A percentile compares a stretch with the other conserved stretches of the same genome.
Conservation (phyloP, 2,797 vertebrate genomes). For the Tarsius wallacei region DNA sequence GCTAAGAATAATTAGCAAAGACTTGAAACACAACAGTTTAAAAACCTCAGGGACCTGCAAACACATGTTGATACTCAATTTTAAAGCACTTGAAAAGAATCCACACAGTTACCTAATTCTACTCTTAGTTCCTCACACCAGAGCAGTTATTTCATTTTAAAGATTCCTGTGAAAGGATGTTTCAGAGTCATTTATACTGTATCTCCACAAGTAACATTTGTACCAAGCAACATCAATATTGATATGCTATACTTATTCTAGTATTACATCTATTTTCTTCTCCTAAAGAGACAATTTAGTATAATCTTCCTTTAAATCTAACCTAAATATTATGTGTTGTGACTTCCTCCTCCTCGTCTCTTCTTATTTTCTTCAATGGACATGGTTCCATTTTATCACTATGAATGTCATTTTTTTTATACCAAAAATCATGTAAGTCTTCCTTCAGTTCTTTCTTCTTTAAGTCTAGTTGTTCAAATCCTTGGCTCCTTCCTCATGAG, state of each 20-base stretch:
- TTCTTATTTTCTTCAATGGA: not conserved
- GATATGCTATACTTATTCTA: rapidly evolving
- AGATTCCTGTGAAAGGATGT: not conserved
- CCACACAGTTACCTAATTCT: not conserved
- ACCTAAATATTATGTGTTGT: not conserved
- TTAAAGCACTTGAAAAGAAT: not conserved
- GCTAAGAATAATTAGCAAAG: not conserved
- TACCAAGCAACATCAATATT: not conserved
- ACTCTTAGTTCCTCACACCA: not conserved
- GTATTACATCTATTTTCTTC: not conserved
- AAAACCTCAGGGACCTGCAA: not conserved
- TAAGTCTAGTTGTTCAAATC: not conserved
- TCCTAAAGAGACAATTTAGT: not conserved
- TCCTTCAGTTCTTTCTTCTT: not conserved
- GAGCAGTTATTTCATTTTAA: not conserved
- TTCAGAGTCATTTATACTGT: not conserved
- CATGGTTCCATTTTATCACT: not conserved
- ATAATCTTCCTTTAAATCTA: conserved; percentile 3
- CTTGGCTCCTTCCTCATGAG: not conserved
- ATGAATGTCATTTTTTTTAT: not conserved
- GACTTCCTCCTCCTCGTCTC: not conserved
- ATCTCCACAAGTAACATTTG: not conserved
- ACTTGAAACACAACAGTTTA: not conserved
- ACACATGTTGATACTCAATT: not conserved
- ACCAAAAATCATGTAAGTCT: not conserved